These are phyloP conservation scores for Trematocara macrostoma DNA, from an alignment of 2,113 vertebrate genomes.

Conservation along the genomic window DNA sequence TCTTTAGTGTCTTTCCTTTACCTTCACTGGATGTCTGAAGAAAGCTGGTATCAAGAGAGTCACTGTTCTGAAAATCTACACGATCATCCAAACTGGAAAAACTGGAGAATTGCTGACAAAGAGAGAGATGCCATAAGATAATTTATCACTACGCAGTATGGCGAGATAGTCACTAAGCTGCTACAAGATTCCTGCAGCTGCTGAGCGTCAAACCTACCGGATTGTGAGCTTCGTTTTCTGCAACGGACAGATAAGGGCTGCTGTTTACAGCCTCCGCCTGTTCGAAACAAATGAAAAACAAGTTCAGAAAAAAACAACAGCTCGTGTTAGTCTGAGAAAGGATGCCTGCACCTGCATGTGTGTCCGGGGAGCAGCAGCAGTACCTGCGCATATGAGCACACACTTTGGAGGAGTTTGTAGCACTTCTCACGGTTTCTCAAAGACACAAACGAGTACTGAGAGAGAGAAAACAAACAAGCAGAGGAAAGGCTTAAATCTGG, in stretches of 20 bases:
- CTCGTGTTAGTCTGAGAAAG: not conserved
- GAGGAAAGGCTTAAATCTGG: not conserved
- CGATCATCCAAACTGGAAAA: conserved; percentile 58
- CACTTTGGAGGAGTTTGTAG: conserved; percentile 58
- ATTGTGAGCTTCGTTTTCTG: conserved; percentile 8
- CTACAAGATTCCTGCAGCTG: not conserved
- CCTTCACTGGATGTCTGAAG: not conserved
- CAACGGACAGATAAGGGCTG: conserved; percentile 32
- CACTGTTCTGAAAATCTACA: not conserved
- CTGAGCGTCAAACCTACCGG: conserved; percentile 49
- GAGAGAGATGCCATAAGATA: not conserved
- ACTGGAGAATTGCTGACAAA: conserved; percentile 54
- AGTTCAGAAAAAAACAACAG: not conserved
- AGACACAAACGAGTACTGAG: conserved; percentile 76
- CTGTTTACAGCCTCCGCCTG: conserved; percentile 50
- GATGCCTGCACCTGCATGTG: not conserved
- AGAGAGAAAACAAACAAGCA: not conserved
- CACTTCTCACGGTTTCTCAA: conserved; percentile 71
- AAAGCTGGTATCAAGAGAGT: not conserved
- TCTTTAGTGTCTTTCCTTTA: not conserved
- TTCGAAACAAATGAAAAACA: not conserved
- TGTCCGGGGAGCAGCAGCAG: not conserved
- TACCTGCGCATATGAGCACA: conserved; percentile 70
- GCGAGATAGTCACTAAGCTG: not conserved
- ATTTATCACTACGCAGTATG: not conserved